A percentile compares a stretch with the other conserved stretches of the same genome.
Conservation (phyloP, 2,113 vertebrate genomes). For the Monarcha castaneiventris region DNA sequence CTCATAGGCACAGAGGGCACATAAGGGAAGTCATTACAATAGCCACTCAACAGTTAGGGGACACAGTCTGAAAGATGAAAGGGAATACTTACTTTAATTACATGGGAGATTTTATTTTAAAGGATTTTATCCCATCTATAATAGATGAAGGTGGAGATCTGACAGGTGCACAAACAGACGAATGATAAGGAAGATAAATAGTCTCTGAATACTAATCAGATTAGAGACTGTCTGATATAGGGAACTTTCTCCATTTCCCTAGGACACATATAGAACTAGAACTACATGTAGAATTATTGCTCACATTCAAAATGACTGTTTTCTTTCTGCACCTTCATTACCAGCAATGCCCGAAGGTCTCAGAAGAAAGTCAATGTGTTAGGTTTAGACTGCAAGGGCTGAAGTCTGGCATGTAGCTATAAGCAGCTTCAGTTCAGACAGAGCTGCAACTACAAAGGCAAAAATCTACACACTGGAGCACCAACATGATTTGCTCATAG, state of each 20-base stretch:
- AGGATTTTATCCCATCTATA: conserved; percentile 40
- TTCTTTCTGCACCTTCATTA: not conserved
- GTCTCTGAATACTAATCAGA: conserved; percentile 38
- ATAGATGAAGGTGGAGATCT: conserved; percentile 44
- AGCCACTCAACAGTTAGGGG: not conserved
- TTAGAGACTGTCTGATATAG: not conserved
- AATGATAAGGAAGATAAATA: not conserved
- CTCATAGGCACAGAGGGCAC: not conserved
- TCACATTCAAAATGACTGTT: not conserved
- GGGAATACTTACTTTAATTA: conserved; percentile 41
- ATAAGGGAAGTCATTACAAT: conserved; percentile 17
- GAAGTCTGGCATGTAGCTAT: not conserved
- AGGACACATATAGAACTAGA: not conserved
- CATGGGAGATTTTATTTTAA: conserved; percentile 33
- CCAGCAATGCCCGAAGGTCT: not conserved
- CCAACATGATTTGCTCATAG: not conserved
- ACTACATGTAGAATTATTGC: not conserved
- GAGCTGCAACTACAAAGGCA: not conserved
- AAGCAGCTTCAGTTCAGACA: not conserved
- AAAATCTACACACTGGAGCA: not conserved
- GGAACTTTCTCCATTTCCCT: not conserved
- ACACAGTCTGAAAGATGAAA: conserved; percentile 31
- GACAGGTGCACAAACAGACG: conserved; percentile 11
- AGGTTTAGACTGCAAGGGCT: not conserved
- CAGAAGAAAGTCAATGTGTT: not conserved